Evolutionary conservation across 2,888 invertebrate species (phyloP), one percentile per base, ranked within the genome.

Genomic region (Philereme vetulata): DNA sequence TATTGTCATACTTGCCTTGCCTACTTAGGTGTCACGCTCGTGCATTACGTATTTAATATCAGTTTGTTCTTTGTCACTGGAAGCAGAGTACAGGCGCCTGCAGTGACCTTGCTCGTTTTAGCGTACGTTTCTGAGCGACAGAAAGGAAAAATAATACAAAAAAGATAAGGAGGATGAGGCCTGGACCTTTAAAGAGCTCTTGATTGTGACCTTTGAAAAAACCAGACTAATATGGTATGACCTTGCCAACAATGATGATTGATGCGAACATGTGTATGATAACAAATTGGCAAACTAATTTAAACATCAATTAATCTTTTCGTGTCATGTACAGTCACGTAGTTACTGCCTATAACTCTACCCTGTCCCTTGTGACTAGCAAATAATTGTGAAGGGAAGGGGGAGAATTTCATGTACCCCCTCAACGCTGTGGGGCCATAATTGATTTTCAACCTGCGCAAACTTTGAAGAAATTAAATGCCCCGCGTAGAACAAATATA

Each of bases 221-320:
- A 1, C 21, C 21, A 21, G 21, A 21, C 21, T 21, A 21, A 21
- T 21, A 21, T 21, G 21, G 21, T 21, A 21, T 21, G 2, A 21
- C 21, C 21, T 21, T 21, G 21, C 21, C 21, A 21, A 21, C 40
- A 9, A 42, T 4, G 42, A 10, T 49, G 35, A 54, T 54, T 54
- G 11, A 9, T 43, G 44, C 40, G 33, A 44, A 38, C 58, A 50
- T 56, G 43, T 60, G 60, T 51, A 62, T 60, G 64, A 62, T 43
- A 58, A 59, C 58, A 56, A n/a, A 65, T 63, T 64, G 68, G 57
- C 62, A 70, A 75, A 70, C 69, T 74, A 81, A 81, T 83, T 81
- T 77, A 66, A 65, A 68, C 72, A 67, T 67, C 70, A 68, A 83
- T 83, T 80, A 80, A 84, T 84, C 80, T 79, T 78, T 65, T 62